phyloP scores from a whole-genome alignment of 2,113 vertebrate species.

The Gnathonemus longibarbis region DNA sequence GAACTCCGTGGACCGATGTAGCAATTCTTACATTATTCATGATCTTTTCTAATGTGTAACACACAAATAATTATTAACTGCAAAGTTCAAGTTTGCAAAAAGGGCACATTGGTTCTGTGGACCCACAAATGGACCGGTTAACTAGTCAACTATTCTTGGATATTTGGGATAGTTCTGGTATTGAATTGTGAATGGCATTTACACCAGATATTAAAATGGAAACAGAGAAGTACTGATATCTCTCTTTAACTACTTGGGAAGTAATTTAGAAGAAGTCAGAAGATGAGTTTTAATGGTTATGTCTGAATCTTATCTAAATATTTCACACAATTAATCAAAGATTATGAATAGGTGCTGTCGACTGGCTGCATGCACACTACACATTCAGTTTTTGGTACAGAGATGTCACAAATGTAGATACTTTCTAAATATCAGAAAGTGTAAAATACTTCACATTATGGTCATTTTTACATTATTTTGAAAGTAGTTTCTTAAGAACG shows the following conservation, averaged over 20 bases:
- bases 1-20: background rate
- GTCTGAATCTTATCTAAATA: background rate
- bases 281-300: background rate
- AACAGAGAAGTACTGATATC: background rate
- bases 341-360: background rate
- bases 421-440: background rate
- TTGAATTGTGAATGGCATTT: background rate
- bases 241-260: background rate
- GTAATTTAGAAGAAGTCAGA: background rate
- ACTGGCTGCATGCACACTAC: background rate
- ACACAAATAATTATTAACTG: background rate
- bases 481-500: background rate
- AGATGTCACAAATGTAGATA: background rate
- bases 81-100: background rate
- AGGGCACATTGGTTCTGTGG: background rate
- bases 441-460: conserved; percentile 7
- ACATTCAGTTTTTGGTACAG: background rate
- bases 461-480: background rate
- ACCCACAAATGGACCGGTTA: background rate
- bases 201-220: background rate
- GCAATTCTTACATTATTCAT: too few species aligned
- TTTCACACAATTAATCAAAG: background rate
- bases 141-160: background rate
- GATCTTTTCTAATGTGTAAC: background rate
- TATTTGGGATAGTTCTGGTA: background rate